These are phyloP conservation scores for Valencia hispanica DNA, from an alignment of 2,797 vertebrate species.

Conservation along the genomic window DNA sequence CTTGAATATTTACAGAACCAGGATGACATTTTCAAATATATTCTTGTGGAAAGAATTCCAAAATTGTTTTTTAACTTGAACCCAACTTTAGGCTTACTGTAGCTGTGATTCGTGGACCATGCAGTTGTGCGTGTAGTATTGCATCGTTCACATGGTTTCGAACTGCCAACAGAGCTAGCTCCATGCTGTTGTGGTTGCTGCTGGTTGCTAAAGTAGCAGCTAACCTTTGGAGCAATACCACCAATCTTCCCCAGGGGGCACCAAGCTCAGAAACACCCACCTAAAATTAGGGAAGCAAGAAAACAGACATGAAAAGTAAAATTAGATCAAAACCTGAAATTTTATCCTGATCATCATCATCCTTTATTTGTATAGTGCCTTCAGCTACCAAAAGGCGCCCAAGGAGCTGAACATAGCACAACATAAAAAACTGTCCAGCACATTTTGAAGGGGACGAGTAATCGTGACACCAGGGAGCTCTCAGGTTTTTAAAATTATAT, in stretches of 20 bases:
- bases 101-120: conserved; percentile 85
- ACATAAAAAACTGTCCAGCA: too few relatives aligned
- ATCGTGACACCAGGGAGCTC: too few relatives aligned
- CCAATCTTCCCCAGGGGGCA: conserved; percentile 82
- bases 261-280: conserved; percentile 86
- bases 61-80: background rate
- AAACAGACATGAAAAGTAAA: background rate
- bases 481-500: too few relatives aligned
- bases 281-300: conserved; percentile 34
- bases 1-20: background rate
- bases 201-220: conserved; percentile 81
- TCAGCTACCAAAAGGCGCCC: too few relatives aligned
- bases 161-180: conserved; percentile 81
- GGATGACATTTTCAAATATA: background rate
- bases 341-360: too few relatives aligned
- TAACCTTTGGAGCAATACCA: conserved; percentile 84
- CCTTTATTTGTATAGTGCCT: too few relatives aligned
- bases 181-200: conserved; percentile 85
- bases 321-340: background rate
- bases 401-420: too few relatives aligned
- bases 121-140: conserved; percentile 86
- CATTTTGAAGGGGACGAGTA: too few relatives aligned
- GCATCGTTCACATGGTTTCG: conserved; percentile 86
- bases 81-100: conserved; percentile 77
- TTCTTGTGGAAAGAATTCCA: background rate